Evolutionary conservation across 1,140 invertebrate species (phyloP).

Genomic region (Nasonia longicornis): DNA sequence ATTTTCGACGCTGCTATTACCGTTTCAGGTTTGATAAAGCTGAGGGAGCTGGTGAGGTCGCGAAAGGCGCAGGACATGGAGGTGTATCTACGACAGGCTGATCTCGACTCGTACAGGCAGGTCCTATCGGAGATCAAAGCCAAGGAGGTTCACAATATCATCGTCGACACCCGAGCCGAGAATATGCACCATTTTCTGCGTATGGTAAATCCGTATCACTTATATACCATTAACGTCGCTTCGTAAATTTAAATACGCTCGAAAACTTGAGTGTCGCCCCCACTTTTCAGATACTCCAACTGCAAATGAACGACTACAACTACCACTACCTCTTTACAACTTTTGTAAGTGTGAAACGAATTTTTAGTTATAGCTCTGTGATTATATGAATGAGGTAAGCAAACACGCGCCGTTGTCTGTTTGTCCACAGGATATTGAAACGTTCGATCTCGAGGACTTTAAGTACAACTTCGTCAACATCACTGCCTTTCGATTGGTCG

Average conservation of each 20-base stretch:
- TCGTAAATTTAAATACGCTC: background rate
- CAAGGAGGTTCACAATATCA: conserved; percentile 73
- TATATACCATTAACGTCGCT: too few species aligned
- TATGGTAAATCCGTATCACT: conserved; percentile 65
- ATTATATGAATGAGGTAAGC: too few species aligned
- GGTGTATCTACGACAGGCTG: conserved; percentile 72
- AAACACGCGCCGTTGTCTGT: background rate
- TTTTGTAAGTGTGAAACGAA: conserved; percentile 72
- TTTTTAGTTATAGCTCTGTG: background rate
- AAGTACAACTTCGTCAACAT: conserved; percentile 78
- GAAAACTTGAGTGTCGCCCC: conserved; percentile 43
- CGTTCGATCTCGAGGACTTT: conserved; percentile 76
- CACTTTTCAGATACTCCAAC: conserved; percentile 71
- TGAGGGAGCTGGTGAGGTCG: conserved; percentile 69
- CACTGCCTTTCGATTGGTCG: conserved; percentile 75
- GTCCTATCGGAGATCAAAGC: conserved; percentile 73
- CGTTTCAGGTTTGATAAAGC: conserved; percentile 72
- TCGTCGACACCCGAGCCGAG: conserved; percentile 73
- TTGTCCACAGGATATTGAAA: conserved; percentile 72
- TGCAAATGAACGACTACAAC: conserved; percentile 79
- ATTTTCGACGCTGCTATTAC: background rate
- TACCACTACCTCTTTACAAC: conserved; percentile 80
- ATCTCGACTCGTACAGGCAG: conserved; percentile 71
- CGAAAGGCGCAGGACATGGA: conserved; percentile 68
- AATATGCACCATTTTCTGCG: conserved; percentile 74